These are phyloP conservation scores for Kryptolebias marmoratus DNA, from an alignment of 2,113 vertebrate species.

Conservation along the genomic window DNA sequence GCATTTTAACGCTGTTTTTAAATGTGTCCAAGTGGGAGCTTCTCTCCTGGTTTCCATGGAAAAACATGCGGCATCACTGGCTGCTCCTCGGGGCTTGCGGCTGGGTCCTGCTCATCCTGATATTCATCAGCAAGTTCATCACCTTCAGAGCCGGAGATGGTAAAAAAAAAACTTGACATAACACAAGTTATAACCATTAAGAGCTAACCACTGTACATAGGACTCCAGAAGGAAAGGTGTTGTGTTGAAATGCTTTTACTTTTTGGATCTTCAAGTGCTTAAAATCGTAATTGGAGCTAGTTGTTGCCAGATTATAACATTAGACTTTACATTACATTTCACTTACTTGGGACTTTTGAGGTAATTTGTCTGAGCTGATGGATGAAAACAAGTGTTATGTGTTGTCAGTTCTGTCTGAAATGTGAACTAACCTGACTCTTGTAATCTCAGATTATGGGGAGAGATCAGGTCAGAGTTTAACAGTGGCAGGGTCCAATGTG, in stretches of 20 bases:
- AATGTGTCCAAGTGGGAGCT: constrained; percentile 12
- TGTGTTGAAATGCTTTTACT: neutral
- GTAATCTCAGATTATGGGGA: constrained; percentile 83
- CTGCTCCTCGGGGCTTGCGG: constrained; percentile 94
- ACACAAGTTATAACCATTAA: neutral
- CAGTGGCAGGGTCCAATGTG: constrained; percentile 78
- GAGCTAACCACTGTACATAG: neutral
- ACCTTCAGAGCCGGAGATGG: constrained; percentile 89
- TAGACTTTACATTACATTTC: too few relatives aligned
- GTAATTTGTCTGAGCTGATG: too few relatives aligned
- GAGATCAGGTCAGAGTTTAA: constrained; percentile 79
- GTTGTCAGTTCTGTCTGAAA: too few relatives aligned
- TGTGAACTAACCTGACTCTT: neutral
- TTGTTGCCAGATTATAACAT: too few relatives aligned
- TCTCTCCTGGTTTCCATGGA: constrained; percentile 44
- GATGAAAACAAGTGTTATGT: too few relatives aligned
- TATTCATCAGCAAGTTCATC: constrained; percentile 95
- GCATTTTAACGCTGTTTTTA: neutral
- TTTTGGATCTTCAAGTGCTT: neutral
- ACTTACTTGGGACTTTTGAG: too few relatives aligned
- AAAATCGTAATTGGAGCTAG: too few relatives aligned
- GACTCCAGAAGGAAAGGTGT: too few relatives aligned
- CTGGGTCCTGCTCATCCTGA: constrained; percentile 96
- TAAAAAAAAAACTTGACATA: constrained; percentile 58
- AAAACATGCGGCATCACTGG: constrained; percentile 96